A percentile compares a stretch with the other conserved stretches of the same genome.
These are phyloP conservation scores for Engraulis encrasicolus DNA, from an alignment of 2,113 vertebrate genomes.

Conservation along the genomic window DNA sequence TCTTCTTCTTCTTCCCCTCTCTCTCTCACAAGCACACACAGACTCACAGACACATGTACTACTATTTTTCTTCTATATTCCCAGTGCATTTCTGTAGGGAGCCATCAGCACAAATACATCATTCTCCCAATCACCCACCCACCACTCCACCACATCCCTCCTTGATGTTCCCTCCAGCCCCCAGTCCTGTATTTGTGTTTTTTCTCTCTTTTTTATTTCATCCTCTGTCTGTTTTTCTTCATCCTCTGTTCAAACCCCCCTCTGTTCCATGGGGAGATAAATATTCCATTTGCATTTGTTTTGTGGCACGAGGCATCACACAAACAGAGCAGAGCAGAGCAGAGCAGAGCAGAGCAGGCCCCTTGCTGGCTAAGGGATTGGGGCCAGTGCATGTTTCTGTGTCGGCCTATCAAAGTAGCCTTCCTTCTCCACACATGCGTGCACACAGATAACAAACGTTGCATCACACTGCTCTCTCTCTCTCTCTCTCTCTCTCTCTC, in stretches of 20 bases:
- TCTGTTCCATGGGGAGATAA: conserved; percentile 17
- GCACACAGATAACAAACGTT: too few relatives aligned
- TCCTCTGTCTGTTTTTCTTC: neutral
- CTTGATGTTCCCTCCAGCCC: neutral
- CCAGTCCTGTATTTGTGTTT: neutral
- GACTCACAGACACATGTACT: neutral
- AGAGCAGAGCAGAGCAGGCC: neutral
- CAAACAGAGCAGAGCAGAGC: too few relatives aligned
- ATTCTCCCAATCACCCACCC: neutral
- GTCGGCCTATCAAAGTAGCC: conserved; percentile 1
- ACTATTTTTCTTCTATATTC: neutral
- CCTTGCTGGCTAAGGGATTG: too few relatives aligned
- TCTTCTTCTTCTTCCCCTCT: too few relatives aligned
- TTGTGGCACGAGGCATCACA: conserved; percentile 23
- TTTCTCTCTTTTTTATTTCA: neutral
- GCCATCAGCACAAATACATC: neutral
- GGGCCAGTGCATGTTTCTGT: conserved; percentile 10
- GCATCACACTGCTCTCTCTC: too few relatives aligned
- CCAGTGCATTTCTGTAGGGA: neutral
- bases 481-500: too few relatives aligned
- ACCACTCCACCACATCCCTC: neutral
- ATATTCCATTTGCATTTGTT: conserved; percentile 31
- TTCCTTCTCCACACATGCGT: too few relatives aligned
- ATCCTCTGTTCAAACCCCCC: neutral
- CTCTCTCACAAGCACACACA: neutral